phyloP scores from a whole-genome alignment of 2,888 invertebrate species.

The Synergus japonicus region DNA sequence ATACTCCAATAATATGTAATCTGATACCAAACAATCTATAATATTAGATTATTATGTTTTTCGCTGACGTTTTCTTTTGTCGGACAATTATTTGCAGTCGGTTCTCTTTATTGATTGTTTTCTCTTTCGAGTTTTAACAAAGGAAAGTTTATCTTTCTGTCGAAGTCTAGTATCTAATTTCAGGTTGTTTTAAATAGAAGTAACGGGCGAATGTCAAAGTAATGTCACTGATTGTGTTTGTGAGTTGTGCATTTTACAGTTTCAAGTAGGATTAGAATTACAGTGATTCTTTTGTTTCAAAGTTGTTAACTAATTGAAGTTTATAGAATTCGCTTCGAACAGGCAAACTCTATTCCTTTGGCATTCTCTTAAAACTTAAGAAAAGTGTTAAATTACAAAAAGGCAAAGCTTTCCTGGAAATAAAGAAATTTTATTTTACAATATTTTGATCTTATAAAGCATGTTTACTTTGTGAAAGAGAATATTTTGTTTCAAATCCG shows the following conservation, averaged over 20 bases:
- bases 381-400: too few species aligned
- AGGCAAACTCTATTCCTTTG: neutral
- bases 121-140: neutral
- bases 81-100: neutral
- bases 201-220: neutral
- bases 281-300: neutral
- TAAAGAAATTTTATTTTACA: too few species aligned
- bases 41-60: neutral
- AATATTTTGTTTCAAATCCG: too few species aligned
- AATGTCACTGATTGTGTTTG: neutral
- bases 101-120: neutral
- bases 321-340: neutral
- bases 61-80: neutral
- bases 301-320: neutral
- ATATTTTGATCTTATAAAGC: too few species aligned
- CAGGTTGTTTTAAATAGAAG: neutral
- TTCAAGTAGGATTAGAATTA: neutral
- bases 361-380: too few species aligned
- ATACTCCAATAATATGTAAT: conserved; percentile 12
- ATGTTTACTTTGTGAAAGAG: too few species aligned
- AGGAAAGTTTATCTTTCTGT: neutral
- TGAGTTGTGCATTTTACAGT: neutral
- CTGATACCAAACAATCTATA: conserved; percentile 14
- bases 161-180: neutral
- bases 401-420: too few species aligned